Evolutionary conservation across 2,113 vertebrate genomes (phyloP), one percentile per base, ranked within the genome.

Genomic region (Hypanus sabinus): DNA sequence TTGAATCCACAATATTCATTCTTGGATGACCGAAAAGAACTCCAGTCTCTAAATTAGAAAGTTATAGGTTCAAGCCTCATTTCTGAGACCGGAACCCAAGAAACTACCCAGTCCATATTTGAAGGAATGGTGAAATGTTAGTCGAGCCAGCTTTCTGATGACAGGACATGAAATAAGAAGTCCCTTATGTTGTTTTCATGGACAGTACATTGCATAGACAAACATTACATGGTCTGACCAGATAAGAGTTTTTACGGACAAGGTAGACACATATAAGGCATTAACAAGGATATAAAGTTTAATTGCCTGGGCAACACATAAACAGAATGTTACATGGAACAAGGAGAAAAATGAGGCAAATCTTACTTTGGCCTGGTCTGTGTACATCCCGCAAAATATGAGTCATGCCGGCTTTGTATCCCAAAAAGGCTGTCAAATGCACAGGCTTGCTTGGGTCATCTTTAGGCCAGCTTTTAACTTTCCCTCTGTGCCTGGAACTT

Each of bases 341-440:
- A 24, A 5, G 81, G 36, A 38, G 16, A 71, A 36, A 68, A 24
- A 57, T 12, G 2, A 76, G 24, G 16, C 22, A 46, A 57, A 30
- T 55, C 71, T 96, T 96, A 98, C 97, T 97, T 94, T 97, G 96
- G 6, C 97, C 97, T 0, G 97, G 95, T 24, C 97, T 94, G 95
- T 98, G 97, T 94, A 97, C 95, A 94, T 98, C 97, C 0, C 97
- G 95, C 93, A 98, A 95, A 0, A 95, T 96, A 94, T 98, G 97
- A 0, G 97, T 98, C 97, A 98, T 98, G 20, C 97, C 97, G 0
- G 97, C 97, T 94, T 98, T 98, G 95, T 98, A 98, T 94, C 97
- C 97, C 95, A 97, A 95, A 95, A 98, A 98, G 68, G 97, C 97
- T 0, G 97, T 97, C 94, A 98, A 95, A 94, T 98, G 97, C 0